Evolutionary conservation across 1,140 invertebrate species (phyloP).

Genomic region (Carcinoscorpius rotundicauda): DNA sequence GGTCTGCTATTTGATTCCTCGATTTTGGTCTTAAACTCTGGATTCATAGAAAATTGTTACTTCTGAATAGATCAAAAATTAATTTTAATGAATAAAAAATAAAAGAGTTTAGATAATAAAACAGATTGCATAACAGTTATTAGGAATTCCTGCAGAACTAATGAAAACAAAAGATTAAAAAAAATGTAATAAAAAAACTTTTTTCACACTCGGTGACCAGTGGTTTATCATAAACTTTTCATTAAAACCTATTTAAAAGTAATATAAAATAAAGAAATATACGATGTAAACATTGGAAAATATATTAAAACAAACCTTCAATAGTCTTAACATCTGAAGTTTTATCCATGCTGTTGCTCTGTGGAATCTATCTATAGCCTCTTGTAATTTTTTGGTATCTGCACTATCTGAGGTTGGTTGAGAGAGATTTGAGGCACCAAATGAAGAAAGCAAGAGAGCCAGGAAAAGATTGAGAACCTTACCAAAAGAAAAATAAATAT

Average conservation of each 20-base stretch:
- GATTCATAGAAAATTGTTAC: conserved; percentile 1
- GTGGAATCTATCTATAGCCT: conserved; percentile 87
- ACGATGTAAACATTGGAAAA: no score
- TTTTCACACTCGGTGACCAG: not conserved
- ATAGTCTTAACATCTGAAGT: conserved; percentile 10
- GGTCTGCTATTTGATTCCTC: conserved; percentile 86
- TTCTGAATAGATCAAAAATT: not conserved
- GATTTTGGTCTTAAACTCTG: conserved; percentile 64
- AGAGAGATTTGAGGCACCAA: conserved; percentile 87
- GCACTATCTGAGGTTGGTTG: conserved; percentile 32
- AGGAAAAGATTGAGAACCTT: conserved; percentile 89
- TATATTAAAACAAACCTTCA: conserved; percentile 11
- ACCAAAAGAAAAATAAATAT: not conserved
- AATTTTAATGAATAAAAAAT: not conserved
- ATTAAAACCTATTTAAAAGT: not conserved
- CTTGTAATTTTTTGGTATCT: conserved; percentile 93
- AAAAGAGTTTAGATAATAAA: not conserved
- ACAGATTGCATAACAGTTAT: not conserved
- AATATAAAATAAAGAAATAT: not conserved
- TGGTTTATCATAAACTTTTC: not conserved
- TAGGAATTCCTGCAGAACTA: not conserved
- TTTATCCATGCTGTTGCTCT: conserved; percentile 84
- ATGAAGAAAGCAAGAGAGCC: conserved; percentile 95
- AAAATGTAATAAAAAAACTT: not conserved
- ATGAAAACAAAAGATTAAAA: not conserved